Base-by-base conservation (phyloP, 2,113 vertebrate species). In the Tyto alba region DNA sequence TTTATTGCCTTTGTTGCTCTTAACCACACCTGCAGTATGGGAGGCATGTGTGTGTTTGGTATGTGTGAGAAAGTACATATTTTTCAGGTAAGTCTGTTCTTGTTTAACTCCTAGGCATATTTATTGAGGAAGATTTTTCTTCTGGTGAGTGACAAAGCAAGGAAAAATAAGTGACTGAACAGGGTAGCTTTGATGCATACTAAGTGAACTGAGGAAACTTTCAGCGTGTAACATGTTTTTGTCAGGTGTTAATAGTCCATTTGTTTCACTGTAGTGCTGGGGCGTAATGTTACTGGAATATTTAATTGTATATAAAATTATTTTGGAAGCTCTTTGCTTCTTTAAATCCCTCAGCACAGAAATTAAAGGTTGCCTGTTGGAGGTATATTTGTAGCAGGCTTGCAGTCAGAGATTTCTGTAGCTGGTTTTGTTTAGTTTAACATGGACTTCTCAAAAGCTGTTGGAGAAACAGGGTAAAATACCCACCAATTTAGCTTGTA, bases 51-150 rank as follows among this genome's bases (percentile, higher is more conserved):
- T 92, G 84, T 63, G 59, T 69, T 95, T 83, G 90, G 92, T 86
- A 92, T 92, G 90, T 95, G 95, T 96, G 95, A 94, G 96, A 94
- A 97, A 92, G 87, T 74, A n/a, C 76, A 56, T 84, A 74, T 95
- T 91, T 97, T 79, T 56, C 26, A 90, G 90, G 63, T 67, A 93
- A 79, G 73, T 56, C 71, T 92, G 38, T 69, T 95, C 92, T 86
- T 69, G 50, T 92, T 95, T 93, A 76, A 93, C 95, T 90, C 69
- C 74, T 83, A 72, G 91, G 90, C 69, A 90, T 63, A 62, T 90
- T 95, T 95, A 77, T 47, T 60, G 80, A 56, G 56, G 40, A 87
- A 45, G 59, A 20, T 71, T 89, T 91, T 79, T 60, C 81, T 86
- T 47, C 63, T 91, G 66, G 27, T 90, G 43, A 32, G 30, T 82